These are phyloP conservation scores for Steromphala cineraria DNA, from an alignment of 2,888 invertebrate species.

Conservation along the genomic window DNA sequence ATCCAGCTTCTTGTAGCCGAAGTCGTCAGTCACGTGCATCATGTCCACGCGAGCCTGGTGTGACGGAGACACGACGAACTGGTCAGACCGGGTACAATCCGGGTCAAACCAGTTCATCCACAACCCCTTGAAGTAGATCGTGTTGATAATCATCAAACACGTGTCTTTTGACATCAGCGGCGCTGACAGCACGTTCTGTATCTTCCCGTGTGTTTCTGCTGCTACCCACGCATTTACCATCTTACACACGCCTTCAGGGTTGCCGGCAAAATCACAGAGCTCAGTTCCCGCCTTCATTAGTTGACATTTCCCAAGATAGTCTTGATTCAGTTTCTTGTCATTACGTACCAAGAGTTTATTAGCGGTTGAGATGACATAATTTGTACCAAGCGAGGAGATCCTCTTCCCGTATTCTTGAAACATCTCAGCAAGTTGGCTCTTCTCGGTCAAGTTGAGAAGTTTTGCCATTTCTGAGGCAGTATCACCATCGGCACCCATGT, in stretches of 20 bases:
- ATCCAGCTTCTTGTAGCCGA: constrained; percentile 76
- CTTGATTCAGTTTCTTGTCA: constrained; percentile 42
- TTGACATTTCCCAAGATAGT: constrained; percentile 47
- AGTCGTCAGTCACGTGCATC: constrained; percentile 82
- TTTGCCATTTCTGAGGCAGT: constrained; percentile 67
- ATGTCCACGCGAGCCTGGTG: constrained; percentile 79
- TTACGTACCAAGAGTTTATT: constrained; percentile 58
- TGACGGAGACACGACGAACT: constrained; percentile 78
- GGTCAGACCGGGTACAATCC: constrained; percentile 73
- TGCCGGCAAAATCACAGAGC: constrained; percentile 67
- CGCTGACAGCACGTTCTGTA: constrained; percentile 84
- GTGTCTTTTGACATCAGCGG: constrained; percentile 61
- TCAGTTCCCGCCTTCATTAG: constrained; percentile 51
- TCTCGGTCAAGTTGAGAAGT: constrained; percentile 37
- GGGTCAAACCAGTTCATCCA: constrained; percentile 79
- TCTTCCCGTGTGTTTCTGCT: constrained; percentile 86
- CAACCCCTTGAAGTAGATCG: constrained; percentile 77
- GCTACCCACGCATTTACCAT: constrained; percentile 89
- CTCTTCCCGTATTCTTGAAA: constrained; percentile 41
- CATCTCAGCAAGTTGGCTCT: constrained; percentile 20
- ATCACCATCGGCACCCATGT: constrained; percentile 70
- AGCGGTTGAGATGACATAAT: constrained; percentile 55
- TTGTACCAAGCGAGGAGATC: constrained; percentile 32
- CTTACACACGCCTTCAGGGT: constrained; percentile 70
- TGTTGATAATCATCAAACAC: constrained; percentile 76